These are phyloP conservation scores for Phasianus colchicus DNA, from an alignment of 2,113 vertebrate genomes.

Conservation along the genomic window DNA sequence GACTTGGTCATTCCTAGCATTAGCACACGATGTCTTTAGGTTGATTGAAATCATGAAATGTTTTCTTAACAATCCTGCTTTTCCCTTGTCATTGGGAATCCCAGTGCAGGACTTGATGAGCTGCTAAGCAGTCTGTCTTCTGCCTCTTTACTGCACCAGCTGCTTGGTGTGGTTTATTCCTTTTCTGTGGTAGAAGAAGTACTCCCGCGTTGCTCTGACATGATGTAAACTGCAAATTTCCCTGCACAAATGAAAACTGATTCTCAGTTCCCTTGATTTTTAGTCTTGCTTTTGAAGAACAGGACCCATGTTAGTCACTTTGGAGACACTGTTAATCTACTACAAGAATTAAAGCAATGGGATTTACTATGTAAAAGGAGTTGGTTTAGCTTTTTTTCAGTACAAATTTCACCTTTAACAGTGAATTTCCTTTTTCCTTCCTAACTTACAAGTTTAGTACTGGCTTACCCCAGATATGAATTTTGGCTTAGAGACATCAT, in stretches of 20 bases:
- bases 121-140: neutral
- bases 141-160: neutral
- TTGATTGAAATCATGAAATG: neutral
- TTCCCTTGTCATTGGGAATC: neutral
- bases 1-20: neutral
- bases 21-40: neutral
- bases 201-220: fast-evolving
- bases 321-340: neutral
- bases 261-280: neutral
- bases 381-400: neutral
- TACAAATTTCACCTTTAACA: neutral
- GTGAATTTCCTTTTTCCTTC: neutral
- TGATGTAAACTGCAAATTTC: neutral
- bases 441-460: neutral
- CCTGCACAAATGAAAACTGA: neutral
- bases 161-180: neutral
- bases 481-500: neutral
- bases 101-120: neutral
- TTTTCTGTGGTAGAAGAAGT: neutral
- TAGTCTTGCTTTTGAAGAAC: neutral
- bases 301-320: neutral
- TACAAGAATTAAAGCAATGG: neutral
- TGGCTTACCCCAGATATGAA: neutral
- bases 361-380: neutral
- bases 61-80: neutral